Evolutionary conservation across 2,888 invertebrate species (phyloP).

Genomic region (Ceratothoa steindachneri): DNA sequence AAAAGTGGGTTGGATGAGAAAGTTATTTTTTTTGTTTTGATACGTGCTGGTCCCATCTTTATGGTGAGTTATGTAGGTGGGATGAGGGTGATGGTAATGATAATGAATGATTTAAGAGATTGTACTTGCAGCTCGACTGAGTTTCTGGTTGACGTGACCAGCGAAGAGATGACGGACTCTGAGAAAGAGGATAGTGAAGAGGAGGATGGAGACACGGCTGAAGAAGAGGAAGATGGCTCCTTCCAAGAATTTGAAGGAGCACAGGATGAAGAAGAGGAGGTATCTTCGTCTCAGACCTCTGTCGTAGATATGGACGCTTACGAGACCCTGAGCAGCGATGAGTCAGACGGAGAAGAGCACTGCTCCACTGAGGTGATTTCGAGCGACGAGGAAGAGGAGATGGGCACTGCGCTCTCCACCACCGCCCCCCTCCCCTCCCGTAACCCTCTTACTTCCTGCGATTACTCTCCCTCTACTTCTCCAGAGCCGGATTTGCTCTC

Average conservation of each 20-base stretch:
- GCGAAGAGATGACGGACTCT: background rate
- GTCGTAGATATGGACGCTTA: background rate
- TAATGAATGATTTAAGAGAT: too few species aligned
- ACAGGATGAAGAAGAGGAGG: background rate
- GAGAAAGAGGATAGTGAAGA: background rate
- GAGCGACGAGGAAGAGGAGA: background rate
- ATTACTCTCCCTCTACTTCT: background rate
- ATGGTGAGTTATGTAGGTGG: too few species aligned
- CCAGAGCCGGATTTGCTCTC: slow-evolving; percentile 2
- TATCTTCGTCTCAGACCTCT: background rate
- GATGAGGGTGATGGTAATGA: too few species aligned
- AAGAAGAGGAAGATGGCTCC: background rate
- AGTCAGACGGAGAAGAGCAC: too few species aligned
- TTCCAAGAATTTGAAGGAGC: slow-evolving; percentile 1
- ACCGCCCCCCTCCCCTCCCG: background rate
- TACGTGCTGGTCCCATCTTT: too few species aligned
- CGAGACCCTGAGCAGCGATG: background rate
- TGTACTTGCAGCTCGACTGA: background rate
- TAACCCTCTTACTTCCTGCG: background rate
- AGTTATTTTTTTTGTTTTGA: too few species aligned
- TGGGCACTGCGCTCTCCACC: background rate
- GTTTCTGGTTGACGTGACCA: background rate
- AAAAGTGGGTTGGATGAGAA: too few species aligned
- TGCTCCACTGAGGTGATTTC: background rate
- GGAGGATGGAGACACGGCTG: background rate